These are phyloP conservation scores for Strigamia crassipes DNA, from an alignment of 2,888 invertebrate genomes.

Conservation along the genomic window DNA sequence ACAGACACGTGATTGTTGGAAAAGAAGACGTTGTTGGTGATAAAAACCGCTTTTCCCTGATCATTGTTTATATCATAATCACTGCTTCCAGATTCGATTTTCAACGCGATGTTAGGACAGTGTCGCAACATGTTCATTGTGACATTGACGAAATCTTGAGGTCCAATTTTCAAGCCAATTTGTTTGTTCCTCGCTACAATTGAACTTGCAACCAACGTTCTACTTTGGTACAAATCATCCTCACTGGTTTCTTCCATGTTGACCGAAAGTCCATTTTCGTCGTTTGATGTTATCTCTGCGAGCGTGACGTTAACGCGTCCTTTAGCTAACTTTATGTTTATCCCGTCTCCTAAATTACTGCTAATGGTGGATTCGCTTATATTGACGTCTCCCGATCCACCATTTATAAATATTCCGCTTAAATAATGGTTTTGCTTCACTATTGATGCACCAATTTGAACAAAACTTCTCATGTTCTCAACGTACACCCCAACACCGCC, in stretches of 20 bases:
- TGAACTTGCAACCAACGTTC: slow-evolving; percentile 81
- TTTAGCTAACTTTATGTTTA: slow-evolving; percentile 94
- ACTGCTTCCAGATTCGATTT: slow-evolving; percentile 69
- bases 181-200: slow-evolving; percentile 85
- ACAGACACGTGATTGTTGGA: slow-evolving; percentile 73
- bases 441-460: slow-evolving; percentile 81
- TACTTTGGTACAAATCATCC: not conserved
- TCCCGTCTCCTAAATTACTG: slow-evolving; percentile 89
- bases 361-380: slow-evolving; percentile 86
- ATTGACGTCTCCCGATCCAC: slow-evolving; percentile 92
- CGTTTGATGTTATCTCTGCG: slow-evolving; percentile 80
- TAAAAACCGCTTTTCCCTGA: slow-evolving; percentile 66
- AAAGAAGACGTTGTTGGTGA: slow-evolving; percentile 84
- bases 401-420: slow-evolving; percentile 55
- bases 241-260: slow-evolving; percentile 84
- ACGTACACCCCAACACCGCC: slow-evolving; percentile 89
- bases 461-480: slow-evolving; percentile 84
- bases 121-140: slow-evolving; percentile 85
- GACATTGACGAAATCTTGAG: slow-evolving; percentile 89
- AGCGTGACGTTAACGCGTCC: slow-evolving; percentile 90
- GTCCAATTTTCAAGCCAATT: slow-evolving; percentile 87
- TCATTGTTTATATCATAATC: slow-evolving; percentile 56
- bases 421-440: slow-evolving; percentile 86
- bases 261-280: slow-evolving; percentile 83
- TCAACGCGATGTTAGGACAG: slow-evolving; percentile 77